A percentile compares a stretch with the other conserved stretches of the same genome.
Conservation (phyloP, 2,113 vertebrate genomes). For the Saiga tatarica region DNA sequence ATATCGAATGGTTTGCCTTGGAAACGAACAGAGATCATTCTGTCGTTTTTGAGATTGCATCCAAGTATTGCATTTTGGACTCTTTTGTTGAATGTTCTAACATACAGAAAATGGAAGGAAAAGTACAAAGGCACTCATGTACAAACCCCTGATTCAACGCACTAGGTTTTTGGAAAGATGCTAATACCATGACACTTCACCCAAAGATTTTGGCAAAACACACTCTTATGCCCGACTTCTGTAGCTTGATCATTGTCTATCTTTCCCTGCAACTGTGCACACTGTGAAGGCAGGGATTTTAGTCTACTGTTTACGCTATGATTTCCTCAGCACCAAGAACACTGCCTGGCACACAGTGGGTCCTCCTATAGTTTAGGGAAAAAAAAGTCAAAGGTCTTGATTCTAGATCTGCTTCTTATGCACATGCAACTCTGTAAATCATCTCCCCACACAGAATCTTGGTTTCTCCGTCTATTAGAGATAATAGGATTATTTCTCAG, state of each 20-base stretch:
- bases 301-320: neutral
- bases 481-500: neutral
- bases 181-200: neutral
- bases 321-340: neutral
- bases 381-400: neutral
- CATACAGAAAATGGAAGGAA: neutral
- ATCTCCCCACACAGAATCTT: neutral
- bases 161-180: neutral
- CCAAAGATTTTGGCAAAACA: neutral
- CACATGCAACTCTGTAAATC: neutral
- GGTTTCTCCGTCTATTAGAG: neutral
- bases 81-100: neutral
- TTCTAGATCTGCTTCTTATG: neutral
- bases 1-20: too few relatives aligned
- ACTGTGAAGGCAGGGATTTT: neutral
- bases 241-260: neutral
- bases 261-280: neutral
- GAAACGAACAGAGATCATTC: too few relatives aligned
- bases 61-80: too few relatives aligned
- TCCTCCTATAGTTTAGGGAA: neutral
- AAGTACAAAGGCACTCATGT: neutral
- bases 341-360: fast-evolving
- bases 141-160: neutral
- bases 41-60: too few relatives aligned
- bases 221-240: neutral